Conservation (phyloP, 2,797 vertebrate genomes). For the Syngnathus acus region DNA sequence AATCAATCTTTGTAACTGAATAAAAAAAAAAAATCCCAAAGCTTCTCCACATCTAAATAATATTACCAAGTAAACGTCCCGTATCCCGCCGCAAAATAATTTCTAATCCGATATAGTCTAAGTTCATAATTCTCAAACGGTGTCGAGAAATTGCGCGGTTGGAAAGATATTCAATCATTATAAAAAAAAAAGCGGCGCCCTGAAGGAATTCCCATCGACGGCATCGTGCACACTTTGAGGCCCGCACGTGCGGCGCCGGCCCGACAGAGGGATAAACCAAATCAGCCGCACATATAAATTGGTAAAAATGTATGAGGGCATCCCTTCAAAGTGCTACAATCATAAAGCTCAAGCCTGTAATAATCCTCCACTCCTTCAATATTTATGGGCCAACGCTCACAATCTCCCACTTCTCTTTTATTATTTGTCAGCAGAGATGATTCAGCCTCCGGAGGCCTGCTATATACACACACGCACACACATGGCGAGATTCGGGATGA, state of each 20-base stretch:
- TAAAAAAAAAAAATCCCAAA: background rate
- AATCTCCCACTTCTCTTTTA: conserved; percentile 36
- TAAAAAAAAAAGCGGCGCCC: background rate
- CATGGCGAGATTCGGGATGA: conserved; percentile 12
- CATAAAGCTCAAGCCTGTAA: conserved; percentile 45
- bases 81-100: background rate
- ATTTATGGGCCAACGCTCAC: conserved; percentile 47
- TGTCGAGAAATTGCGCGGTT: background rate
- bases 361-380: conserved; percentile 55
- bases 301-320: conserved; percentile 9
- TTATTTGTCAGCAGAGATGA: conserved; percentile 57
- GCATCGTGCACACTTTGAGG: background rate
- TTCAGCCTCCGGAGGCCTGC: conserved; percentile 32
- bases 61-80: background rate
- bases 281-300: conserved; percentile 14
- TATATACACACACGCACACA: conserved; percentile 25
- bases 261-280: conserved; percentile 18
- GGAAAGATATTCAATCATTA: conserved; percentile 2
- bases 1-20: background rate
- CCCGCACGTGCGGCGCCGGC: background rate
- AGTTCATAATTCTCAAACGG: background rate
- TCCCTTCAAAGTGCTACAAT: conserved; percentile 34
- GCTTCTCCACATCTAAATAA: background rate
- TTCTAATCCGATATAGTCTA: background rate
- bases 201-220: background rate